Conservation (phyloP, 1,140 invertebrate species). For the Trichonephila clavata region DNA sequence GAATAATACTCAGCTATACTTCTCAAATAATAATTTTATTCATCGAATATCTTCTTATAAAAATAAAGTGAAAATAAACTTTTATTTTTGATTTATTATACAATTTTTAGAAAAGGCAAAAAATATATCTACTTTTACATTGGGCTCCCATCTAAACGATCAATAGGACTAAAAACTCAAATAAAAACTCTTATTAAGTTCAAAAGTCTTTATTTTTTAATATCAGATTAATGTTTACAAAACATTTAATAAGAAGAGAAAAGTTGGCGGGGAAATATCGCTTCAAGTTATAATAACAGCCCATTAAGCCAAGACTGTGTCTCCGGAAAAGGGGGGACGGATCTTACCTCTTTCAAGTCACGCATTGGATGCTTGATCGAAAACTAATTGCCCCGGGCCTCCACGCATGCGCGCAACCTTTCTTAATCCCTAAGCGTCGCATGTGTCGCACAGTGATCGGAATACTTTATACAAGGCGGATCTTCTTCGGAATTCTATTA, state of each 20-base stretch:
- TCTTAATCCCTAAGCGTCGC: constrained; percentile 8
- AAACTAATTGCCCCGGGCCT: constrained; percentile 46
- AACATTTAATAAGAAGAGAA: not conserved
- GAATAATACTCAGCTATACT: too few species aligned
- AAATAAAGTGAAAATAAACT: too few species aligned
- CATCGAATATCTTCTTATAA: too few species aligned
- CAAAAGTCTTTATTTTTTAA: not conserved
- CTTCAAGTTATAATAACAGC: not conserved
- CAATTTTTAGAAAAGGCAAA: too few species aligned
- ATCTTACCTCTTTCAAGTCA: constrained; percentile 29
- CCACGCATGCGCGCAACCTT: constrained; percentile 8
- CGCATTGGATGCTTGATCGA: constrained; percentile 44
- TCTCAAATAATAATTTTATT: too few species aligned
- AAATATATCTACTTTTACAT: too few species aligned
- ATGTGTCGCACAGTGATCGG: constrained; percentile 38
- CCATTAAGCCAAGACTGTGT: constrained; percentile 1
- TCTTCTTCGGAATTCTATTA: constrained; percentile 56
- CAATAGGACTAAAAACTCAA: too few species aligned
- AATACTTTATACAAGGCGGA: constrained; percentile 36
- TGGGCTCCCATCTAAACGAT: too few species aligned
- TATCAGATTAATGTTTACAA: not conserved
- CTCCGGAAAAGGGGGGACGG: not conserved
- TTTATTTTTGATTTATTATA: too few species aligned
- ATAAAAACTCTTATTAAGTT: too few species aligned
- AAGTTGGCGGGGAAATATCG: not conserved